phyloP scores from a whole-genome alignment of 1,140 invertebrate species.

The Calephelis nemesis region DNA sequence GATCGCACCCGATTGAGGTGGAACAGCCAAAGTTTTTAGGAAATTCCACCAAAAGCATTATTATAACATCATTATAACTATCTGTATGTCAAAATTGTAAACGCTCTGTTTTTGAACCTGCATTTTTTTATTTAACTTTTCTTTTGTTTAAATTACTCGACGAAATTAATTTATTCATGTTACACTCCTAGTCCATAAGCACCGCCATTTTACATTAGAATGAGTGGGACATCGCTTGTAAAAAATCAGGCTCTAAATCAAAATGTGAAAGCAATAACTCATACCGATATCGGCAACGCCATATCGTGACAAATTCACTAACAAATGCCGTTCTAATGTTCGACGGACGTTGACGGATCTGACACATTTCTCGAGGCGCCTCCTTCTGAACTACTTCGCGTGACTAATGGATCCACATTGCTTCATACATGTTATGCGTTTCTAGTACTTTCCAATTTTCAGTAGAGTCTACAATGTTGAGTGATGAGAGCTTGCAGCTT shows the following conservation, averaged over 20 bases:
- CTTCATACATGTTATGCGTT: conserved; percentile 4
- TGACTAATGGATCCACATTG: conserved; percentile 2
- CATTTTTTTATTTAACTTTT: too few relatives aligned
- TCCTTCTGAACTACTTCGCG: conserved; percentile 9
- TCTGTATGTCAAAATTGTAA: too few relatives aligned
- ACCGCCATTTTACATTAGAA: neutral
- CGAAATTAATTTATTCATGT: too few relatives aligned
- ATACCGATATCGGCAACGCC: conserved; percentile 4
- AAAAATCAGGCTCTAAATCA: conserved; percentile 17
- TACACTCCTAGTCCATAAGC: too few relatives aligned
- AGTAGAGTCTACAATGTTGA: neutral
- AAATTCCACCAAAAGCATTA: too few relatives aligned
- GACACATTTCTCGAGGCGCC: conserved; percentile 11
- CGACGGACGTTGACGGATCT: conserved; percentile 8
- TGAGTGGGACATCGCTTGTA: neutral
- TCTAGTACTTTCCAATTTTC: conserved; percentile 7
- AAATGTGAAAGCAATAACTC: conserved; percentile 6
- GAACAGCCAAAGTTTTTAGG: too few relatives aligned
- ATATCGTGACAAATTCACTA: conserved; percentile 19
- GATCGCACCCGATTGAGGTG: too few relatives aligned
- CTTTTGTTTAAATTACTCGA: too few relatives aligned
- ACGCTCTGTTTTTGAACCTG: too few relatives aligned
- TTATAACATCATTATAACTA: too few relatives aligned
- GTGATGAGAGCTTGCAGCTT: too few relatives aligned
- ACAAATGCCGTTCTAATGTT: conserved; percentile 19